Base-by-base conservation (phyloP, 2,797 vertebrate genomes). In the Phrynocephalus guinanensis region DNA sequence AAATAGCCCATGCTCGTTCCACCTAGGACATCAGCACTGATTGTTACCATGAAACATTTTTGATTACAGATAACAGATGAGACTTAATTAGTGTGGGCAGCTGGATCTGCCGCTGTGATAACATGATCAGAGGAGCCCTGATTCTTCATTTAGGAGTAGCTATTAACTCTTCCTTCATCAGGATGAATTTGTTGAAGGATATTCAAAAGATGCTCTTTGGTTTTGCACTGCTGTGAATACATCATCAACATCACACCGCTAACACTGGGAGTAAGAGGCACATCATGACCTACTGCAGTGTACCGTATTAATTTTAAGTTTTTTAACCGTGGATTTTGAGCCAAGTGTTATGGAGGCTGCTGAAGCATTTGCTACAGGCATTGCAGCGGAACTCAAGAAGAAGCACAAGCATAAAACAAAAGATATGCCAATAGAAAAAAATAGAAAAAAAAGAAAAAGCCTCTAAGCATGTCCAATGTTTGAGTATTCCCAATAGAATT, bases 171-270 rank as follows among this genome's bases (percentile, higher is more conserved):
- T 83, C 82, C 73, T 81, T 82, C 30, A 79, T 89, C 52, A 28
- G 20, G 28, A 20, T 2, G 0, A 86, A 38, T 5, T 30, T 44
- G 78, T 79, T 84, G 76, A 52, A 0, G 0, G n/a, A 20, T 68
- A 63, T 81, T 90, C 26, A 70, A 77, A 38, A 50, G 82, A 83
- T 63, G 91, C 28, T 22, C 0, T 20, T 1, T 16, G 18, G 90
- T 86, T 90, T 77, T 28, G 30, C 60, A 50, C 20, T 50, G 56
- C 63, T 91, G 70, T 28, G 84, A 87, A 33, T 72, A 89, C 66
- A 87, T 84, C 9, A 0, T 0, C 87, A 83, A 84, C 3, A 81
- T 89, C 85, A 33, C 0, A 83, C 1, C 7, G 76, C 24, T 77
- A 81, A 73, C n/a, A 33, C 7, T 88, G 82, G 8, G 33, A 84